Evolutionary conservation across 2,888 invertebrate species (phyloP).

Genomic region (Xanthia togata): DNA sequence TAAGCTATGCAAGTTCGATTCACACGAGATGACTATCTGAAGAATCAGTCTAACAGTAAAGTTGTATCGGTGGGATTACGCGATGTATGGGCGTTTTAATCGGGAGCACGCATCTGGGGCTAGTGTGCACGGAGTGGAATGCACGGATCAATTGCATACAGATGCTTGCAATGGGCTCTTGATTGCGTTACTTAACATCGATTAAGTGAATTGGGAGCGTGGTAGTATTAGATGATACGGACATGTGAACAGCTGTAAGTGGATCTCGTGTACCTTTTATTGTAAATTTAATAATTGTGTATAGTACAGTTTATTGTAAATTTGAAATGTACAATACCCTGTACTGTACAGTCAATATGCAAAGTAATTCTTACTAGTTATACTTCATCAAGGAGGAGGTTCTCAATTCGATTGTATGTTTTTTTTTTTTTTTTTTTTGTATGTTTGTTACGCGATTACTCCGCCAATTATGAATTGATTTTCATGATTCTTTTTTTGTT

Average conservation of each 20-base stretch:
- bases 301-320: too few relatives aligned
- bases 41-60: slow-evolving; percentile 55
- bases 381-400: too few relatives aligned
- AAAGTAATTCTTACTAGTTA: too few relatives aligned
- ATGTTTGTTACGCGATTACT: too few relatives aligned
- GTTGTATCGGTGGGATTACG: slow-evolving; percentile 57
- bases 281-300: too few relatives aligned
- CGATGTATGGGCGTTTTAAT: slow-evolving; percentile 65
- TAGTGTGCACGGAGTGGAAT: slow-evolving; percentile 68
- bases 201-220: slow-evolving; percentile 71
- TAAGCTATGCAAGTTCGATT: neutral
- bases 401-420: too few relatives aligned
- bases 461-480: too few relatives aligned
- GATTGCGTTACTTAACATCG: slow-evolving; percentile 74
- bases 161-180: slow-evolving; percentile 73
- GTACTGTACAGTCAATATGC: neutral
- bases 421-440: too few relatives aligned
- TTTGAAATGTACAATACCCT: too few relatives aligned
- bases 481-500: too few relatives aligned
- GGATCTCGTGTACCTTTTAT: too few relatives aligned
- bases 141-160: slow-evolving; percentile 78
- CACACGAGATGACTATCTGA: slow-evolving; percentile 35
- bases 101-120: slow-evolving; percentile 63
- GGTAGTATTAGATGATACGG: slow-evolving; percentile 61
- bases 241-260: slow-evolving; percentile 48